Evolutionary conservation across 1,140 invertebrate species (phyloP).

Genomic region (Ips nitidus): DNA sequence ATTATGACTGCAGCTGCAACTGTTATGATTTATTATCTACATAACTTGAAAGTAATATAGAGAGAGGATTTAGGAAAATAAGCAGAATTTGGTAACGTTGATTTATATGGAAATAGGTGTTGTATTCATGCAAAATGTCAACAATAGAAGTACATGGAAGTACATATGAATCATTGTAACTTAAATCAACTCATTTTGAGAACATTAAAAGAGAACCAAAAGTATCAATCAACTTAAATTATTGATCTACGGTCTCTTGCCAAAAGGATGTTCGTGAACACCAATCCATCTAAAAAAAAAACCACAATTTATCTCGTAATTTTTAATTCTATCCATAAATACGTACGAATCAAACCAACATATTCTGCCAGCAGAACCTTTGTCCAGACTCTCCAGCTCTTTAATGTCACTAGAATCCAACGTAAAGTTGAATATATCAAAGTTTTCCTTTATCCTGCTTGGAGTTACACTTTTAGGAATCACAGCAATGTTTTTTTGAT

Average conservation of each 20-base stretch:
- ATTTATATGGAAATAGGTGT: no score
- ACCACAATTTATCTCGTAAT: not conserved
- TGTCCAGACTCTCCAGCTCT: slow-evolving; percentile 59
- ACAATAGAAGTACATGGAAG: no score
- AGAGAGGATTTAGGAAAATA: no score
- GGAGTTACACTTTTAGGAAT: slow-evolving; percentile 84
- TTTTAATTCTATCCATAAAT: not conserved
- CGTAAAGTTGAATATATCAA: slow-evolving; percentile 65
- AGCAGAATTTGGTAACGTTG: no score
- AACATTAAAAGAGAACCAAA: no score
- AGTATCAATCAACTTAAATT: no score
- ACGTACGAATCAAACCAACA: not conserved
- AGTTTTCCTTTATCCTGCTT: slow-evolving; percentile 66
- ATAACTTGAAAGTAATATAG: no score
- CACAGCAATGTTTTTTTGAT: slow-evolving; percentile 71
- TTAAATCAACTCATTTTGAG: no score
- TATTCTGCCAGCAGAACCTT: slow-evolving; percentile 57
- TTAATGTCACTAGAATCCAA: slow-evolving; percentile 59
- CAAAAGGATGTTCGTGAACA: not conserved
- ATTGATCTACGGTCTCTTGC: not conserved
- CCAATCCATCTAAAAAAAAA: not conserved
- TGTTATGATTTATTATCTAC: no score
- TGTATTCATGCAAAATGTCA: no score
- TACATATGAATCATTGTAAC: no score
- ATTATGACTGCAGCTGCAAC: no score